Conservation (phyloP, 1,140 invertebrate species). For the Idris sp. region DNA sequence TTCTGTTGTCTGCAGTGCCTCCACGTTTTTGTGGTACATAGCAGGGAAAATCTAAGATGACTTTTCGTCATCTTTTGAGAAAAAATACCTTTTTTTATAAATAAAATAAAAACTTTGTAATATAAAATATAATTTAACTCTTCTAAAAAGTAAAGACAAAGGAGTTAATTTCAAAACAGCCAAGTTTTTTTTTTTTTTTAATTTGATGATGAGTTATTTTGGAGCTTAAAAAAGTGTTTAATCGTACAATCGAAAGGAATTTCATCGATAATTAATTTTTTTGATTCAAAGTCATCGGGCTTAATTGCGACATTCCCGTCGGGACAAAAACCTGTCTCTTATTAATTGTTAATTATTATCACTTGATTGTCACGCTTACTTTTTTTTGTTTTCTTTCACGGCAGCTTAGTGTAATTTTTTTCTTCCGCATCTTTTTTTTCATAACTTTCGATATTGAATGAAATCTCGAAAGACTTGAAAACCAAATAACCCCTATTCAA, state of each 20-base stretch:
- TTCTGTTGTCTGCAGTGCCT: constrained; percentile 15
- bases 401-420: no score
- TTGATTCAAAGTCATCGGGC: constrained; percentile 37
- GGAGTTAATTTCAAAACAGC: no score
- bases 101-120: constrained; percentile 47
- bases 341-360: constrained; percentile 34
- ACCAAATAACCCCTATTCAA: constrained; percentile 18
- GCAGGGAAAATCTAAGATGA: constrained; percentile 67
- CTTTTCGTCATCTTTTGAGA: constrained; percentile 62
- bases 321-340: constrained; percentile 12
- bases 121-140: no score
- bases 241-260: constrained; percentile 12
- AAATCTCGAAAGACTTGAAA: no score
- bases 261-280: constrained; percentile 24
- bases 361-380: constrained; percentile 26
- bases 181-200: no score
- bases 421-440: no score
- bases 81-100: constrained; percentile 34
- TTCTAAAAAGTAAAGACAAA: no score
- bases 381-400: constrained; percentile 4
- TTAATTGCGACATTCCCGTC: constrained; percentile 29
- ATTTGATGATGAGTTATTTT: no score
- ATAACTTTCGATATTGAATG: no score
- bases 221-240: constrained; percentile 1
- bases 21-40: constrained; percentile 47